Conservation (phyloP, 2,888 invertebrate species). For the Drosophila diplacantha region DNA sequence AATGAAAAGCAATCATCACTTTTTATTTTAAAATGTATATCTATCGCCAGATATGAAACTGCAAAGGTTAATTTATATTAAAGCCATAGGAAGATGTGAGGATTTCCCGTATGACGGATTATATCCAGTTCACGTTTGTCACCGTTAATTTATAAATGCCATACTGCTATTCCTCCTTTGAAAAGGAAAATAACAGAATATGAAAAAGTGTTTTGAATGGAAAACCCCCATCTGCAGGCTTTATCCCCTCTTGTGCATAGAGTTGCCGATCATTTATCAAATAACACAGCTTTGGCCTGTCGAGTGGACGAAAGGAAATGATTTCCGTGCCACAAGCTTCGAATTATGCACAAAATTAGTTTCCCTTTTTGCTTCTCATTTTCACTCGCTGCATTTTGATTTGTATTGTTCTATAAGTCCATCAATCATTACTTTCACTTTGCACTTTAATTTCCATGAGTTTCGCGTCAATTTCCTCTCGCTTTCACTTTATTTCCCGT, state of each 20-base stretch:
- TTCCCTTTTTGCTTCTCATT: background rate
- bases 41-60: background rate
- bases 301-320: slow-evolving; percentile 4
- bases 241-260: slow-evolving; percentile 22
- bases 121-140: background rate
- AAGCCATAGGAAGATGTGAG: background rate
- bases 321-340: slow-evolving; percentile 7
- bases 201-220: background rate
- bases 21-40: background rate
- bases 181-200: background rate
- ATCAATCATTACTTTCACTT: slow-evolving; percentile 32
- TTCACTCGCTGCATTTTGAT: slow-evolving; percentile 3
- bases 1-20: background rate
- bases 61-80: background rate
- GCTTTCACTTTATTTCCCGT: slow-evolving; percentile 24
- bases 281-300: slow-evolving; percentile 27
- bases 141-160: slow-evolving; percentile 1
- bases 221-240: background rate
- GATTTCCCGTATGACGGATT: background rate
- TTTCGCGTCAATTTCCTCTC: slow-evolving; percentile 5
- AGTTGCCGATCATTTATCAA: slow-evolving; percentile 47
- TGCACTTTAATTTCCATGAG: slow-evolving; percentile 21
- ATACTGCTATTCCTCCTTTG: background rate
- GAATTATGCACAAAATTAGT: slow-evolving; percentile 11
- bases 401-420: slow-evolving; percentile 8